A percentile compares a stretch with the other conserved stretches of the same genome.
phyloP scores from a whole-genome alignment of 2,113 vertebrate genomes.

The Haemorhous mexicanus region DNA sequence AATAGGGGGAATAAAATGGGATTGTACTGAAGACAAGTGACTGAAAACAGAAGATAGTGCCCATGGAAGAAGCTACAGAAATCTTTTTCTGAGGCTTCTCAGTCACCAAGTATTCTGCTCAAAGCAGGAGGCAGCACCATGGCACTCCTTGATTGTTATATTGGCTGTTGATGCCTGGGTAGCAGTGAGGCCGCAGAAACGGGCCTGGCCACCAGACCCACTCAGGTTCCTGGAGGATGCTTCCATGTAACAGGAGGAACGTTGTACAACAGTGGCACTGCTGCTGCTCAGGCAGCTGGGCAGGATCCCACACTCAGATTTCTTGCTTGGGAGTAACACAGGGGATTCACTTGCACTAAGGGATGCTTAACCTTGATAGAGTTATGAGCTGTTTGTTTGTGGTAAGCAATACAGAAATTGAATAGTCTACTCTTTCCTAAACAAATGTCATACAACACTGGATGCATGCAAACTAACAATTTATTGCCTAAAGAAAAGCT shows the following conservation, averaged over 20 bases:
- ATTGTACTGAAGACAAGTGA: neutral
- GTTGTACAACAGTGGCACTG: neutral
- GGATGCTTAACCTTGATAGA: neutral
- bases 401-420: neutral
- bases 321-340: neutral
- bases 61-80: neutral
- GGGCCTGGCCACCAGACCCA: neutral
- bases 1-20: neutral
- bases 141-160: neutral
- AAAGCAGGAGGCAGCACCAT: neutral
- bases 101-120: neutral
- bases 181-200: neutral
- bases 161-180: neutral
- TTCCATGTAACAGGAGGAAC: neutral
- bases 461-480: neutral
- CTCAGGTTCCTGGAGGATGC: neutral
- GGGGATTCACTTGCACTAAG: neutral
- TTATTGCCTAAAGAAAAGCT: neutral
- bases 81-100: neutral
- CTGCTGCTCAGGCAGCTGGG: neutral
- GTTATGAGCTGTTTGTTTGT: neutral
- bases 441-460: neutral
- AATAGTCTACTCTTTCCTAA: neutral
- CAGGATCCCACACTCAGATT: accelerated
- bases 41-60: neutral